phyloP scores from a whole-genome alignment of 2,797 vertebrate genomes.

The Mormyrus proboscirostris region DNA sequence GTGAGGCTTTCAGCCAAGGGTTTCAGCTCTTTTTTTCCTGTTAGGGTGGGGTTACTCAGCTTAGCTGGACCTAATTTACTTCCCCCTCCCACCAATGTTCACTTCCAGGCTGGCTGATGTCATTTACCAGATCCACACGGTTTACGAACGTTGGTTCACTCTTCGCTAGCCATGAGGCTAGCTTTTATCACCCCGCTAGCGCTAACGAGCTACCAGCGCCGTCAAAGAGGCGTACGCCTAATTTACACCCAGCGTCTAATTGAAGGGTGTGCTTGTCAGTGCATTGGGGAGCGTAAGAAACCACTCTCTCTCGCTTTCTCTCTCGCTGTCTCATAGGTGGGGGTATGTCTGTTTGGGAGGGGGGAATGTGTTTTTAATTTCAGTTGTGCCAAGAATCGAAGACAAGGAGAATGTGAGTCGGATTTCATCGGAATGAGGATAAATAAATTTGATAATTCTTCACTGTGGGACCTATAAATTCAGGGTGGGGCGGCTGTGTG shows the following conservation, averaged over 20 bases:
- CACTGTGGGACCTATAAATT: background rate
- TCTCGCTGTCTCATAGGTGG: background rate
- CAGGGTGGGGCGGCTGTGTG: background rate
- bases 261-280: background rate
- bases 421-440: conserved; percentile 13
- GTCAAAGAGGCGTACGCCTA: background rate
- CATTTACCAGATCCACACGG: background rate
- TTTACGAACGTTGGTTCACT: too few relatives aligned
- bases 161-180: background rate
- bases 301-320: background rate
- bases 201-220: background rate
- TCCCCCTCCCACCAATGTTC: background rate
- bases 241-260: background rate
- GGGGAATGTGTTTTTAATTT: conserved; percentile 24
- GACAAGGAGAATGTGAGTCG: background rate
- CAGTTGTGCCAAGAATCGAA: conserved; percentile 15
- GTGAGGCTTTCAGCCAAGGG: background rate
- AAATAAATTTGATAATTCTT: conserved; percentile 9
- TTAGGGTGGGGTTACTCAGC: background rate
- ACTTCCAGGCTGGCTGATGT: background rate
- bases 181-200: background rate
- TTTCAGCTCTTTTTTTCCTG: background rate
- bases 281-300: background rate
- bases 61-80: background rate
- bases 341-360: background rate